Evolutionary conservation across 2,888 invertebrate genomes (phyloP).

Genomic region (Platycheirus rosarum): DNA sequence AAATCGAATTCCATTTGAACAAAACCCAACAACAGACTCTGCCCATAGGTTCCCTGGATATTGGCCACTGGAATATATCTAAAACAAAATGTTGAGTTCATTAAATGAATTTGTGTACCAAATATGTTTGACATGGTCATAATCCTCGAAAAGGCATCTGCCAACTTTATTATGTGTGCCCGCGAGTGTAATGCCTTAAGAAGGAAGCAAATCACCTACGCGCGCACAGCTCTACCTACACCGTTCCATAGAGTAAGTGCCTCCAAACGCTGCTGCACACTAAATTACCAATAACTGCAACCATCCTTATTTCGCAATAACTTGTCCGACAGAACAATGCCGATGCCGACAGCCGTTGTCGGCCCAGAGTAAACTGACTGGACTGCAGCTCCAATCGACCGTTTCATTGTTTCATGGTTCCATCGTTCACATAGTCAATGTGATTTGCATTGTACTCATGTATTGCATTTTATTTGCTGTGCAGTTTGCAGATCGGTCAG

Average conservation of each 20-base stretch:
- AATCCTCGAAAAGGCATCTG: slow-evolving; percentile 73
- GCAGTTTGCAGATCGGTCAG: slow-evolving; percentile 57
- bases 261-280: too few relatives aligned
- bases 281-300: slow-evolving; percentile 73
- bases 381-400: slow-evolving; percentile 70
- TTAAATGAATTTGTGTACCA: slow-evolving; percentile 72
- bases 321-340: slow-evolving; percentile 74
- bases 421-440: slow-evolving; percentile 64
- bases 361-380: slow-evolving; percentile 44
- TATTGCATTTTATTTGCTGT: slow-evolving; percentile 64
- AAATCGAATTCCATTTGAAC: slow-evolving; percentile 23
- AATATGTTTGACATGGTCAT: slow-evolving; percentile 73
- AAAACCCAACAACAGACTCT: slow-evolving; percentile 11
- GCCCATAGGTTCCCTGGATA: not conserved
- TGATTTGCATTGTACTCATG: slow-evolving; percentile 72
- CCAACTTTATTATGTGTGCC: slow-evolving; percentile 72
- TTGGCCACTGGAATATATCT: too few relatives aligned
- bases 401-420: slow-evolving; percentile 73
- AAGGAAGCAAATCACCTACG: slow-evolving; percentile 74
- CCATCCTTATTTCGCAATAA: slow-evolving; percentile 74
- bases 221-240: slow-evolving; percentile 26
- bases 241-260: too few relatives aligned
- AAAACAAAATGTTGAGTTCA: slow-evolving; percentile 65
- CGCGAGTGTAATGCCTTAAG: slow-evolving; percentile 46
- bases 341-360: slow-evolving; percentile 68